A percentile compares a stretch with the other conserved stretches of the same genome.
phyloP scores from a whole-genome alignment of 1,140 invertebrate genomes.

The Octopus sinensis region DNA sequence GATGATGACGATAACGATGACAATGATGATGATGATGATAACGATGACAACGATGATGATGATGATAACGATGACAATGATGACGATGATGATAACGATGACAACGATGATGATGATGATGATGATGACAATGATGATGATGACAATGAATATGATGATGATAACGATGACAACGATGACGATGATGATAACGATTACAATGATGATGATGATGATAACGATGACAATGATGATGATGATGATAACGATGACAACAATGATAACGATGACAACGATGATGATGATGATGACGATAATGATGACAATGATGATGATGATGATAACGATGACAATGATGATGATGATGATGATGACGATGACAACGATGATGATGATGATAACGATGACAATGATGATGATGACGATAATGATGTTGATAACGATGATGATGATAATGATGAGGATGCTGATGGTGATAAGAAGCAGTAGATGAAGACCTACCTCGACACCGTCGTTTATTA shows the following conservation, averaged over 20 bases:
- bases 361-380: background rate
- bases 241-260: background rate
- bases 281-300: conserved; percentile 32
- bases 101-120: conserved; percentile 10
- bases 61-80: background rate
- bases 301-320: conserved; percentile 1
- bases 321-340: conserved; percentile 14
- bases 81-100: background rate
- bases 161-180: conserved; percentile 65
- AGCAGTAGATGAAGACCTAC: conserved; percentile 37
- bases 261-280: conserved; percentile 29
- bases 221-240: conserved; percentile 10
- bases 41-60: conserved; percentile 15
- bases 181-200: conserved; percentile 8
- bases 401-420: conserved; percentile 58
- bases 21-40: conserved; percentile 7
- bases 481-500: conserved; percentile 67
- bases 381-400: conserved; percentile 14
- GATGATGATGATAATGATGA: conserved; percentile 69
- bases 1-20: conserved; percentile 26
- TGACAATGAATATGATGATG: conserved; percentile 69
- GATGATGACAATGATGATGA: conserved; percentile 61
- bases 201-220: background rate
- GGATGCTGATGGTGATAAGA: conserved; percentile 52
- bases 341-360: conserved; percentile 52